Evolutionary conservation across 2,113 vertebrate genomes (phyloP).

Genomic region (Ceratotherium simum): DNA sequence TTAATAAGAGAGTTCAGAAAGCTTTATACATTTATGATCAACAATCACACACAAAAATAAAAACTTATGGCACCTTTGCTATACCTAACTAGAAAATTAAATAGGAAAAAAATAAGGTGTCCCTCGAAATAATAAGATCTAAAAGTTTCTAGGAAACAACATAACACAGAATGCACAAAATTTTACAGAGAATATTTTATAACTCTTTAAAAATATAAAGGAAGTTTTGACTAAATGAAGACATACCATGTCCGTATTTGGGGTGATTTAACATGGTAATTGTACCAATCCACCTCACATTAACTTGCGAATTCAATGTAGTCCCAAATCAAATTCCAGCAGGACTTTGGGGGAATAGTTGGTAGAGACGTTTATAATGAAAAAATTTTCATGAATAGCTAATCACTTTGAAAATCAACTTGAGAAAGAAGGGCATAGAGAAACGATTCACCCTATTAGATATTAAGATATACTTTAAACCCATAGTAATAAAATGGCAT

Average conservation of each 20-base stretch:
- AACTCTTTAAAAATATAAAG: not conserved
- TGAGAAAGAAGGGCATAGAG: not conserved
- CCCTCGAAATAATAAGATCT: constrained; percentile 24
- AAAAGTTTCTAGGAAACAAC: not conserved
- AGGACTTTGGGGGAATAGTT: not conserved
- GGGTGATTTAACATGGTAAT: not conserved
- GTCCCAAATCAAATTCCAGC: not conserved
- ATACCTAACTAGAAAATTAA: constrained; percentile 27
- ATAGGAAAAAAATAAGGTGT: not conserved
- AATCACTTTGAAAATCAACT: constrained; percentile 2
- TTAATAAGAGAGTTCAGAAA: constrained; percentile 31
- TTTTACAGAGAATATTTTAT: not conserved
- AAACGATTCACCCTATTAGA: not conserved
- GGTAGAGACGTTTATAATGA: not conserved
- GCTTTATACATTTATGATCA: not conserved
- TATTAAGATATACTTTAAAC: not conserved
- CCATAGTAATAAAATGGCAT: not conserved
- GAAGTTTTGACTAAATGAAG: not conserved
- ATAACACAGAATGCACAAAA: not conserved
- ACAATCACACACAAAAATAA: not conserved
- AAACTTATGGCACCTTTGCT: not conserved
- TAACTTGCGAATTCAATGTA: not conserved
- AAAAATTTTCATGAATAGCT: not conserved
- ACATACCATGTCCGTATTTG: not conserved
- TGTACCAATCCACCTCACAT: not conserved